A percentile compares a stretch with the other conserved stretches of the same genome.
These are phyloP conservation scores for Amia ocellicauda DNA, from an alignment of 2,113 vertebrate genomes.

Conservation along the genomic window DNA sequence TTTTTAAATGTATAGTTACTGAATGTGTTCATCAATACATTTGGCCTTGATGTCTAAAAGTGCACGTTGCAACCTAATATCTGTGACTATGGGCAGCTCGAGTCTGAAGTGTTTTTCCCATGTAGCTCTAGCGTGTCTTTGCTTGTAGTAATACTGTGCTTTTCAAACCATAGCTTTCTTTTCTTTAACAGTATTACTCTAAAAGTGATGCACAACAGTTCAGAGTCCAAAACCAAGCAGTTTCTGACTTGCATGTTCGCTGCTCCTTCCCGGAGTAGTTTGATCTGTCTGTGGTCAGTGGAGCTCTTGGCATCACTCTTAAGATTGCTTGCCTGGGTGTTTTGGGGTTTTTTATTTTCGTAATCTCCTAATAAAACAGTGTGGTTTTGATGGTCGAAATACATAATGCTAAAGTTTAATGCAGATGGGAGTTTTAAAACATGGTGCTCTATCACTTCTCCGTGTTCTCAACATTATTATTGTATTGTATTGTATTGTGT, in stretches of 20 bases:
- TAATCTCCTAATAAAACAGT: conserved; percentile 43
- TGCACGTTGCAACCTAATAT: conserved; percentile 30
- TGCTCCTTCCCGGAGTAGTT: conserved; percentile 38
- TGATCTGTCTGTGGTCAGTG: conserved; percentile 32
- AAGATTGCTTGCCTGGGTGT: conserved; percentile 55
- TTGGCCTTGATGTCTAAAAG: not conserved
- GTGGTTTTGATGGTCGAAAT: conserved; percentile 40
- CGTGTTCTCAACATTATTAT: too few species aligned
- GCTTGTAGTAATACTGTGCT: conserved; percentile 52
- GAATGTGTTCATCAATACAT: too few species aligned
- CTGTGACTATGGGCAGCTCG: conserved; percentile 74
- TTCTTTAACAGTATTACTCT: conserved; percentile 45
- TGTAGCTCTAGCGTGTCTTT: conserved; percentile 63
- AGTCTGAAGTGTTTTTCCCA: conserved; percentile 56
- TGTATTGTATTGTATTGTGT: too few species aligned
- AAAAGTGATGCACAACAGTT: conserved; percentile 62
- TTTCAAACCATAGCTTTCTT: conserved; percentile 55
- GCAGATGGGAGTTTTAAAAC: conserved; percentile 48
- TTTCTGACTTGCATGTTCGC: conserved; percentile 16
- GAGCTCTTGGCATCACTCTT: conserved; percentile 62
- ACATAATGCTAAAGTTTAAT: conserved; percentile 35
- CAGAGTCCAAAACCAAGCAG: conserved; percentile 12
- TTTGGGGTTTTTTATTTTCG: conserved; percentile 47
- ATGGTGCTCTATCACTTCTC: too few species aligned
- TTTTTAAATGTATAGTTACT: too few species aligned